Evolutionary conservation across 2,113 vertebrate species (phyloP).

Genomic region (Oenanthe melanoleuca): DNA sequence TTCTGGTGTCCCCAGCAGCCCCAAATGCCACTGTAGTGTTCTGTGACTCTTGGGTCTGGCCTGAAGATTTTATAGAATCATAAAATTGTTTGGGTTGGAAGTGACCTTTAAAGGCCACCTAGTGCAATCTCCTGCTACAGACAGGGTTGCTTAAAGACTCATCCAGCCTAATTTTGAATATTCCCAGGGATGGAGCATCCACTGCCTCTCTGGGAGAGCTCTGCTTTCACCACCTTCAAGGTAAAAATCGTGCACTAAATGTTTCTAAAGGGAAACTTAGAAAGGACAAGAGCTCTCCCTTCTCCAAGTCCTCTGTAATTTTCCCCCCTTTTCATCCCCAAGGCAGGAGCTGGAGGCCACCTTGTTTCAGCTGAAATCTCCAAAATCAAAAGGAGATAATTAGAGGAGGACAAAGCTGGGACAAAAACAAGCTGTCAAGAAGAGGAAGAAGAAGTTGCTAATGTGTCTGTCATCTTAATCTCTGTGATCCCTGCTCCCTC

Average conservation of each 20-base stretch:
- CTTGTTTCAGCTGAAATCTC: background rate
- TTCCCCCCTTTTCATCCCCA: background rate
- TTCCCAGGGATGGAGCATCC: background rate
- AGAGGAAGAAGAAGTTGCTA: conserved; percentile 40
- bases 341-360: rapidly evolving
- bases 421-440: conserved; percentile 23
- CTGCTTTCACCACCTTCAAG: background rate
- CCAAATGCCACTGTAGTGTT: rapidly evolving
- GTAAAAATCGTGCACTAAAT: background rate
- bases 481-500: conserved; percentile 10
- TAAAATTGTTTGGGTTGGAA: background rate
- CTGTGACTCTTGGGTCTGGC: background rate
- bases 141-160: background rate
- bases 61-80: background rate
- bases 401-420: background rate
- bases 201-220: background rate
- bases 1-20: background rate
- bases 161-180: background rate
- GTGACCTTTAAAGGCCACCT: background rate
- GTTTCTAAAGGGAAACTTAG: background rate
- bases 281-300: background rate
- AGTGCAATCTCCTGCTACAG: background rate
- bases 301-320: background rate
- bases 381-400: conserved; percentile 48
- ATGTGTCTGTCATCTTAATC: conserved; percentile 47